Conservation (phyloP, 2,113 vertebrate species). For the Catagonus wagneri region DNA sequence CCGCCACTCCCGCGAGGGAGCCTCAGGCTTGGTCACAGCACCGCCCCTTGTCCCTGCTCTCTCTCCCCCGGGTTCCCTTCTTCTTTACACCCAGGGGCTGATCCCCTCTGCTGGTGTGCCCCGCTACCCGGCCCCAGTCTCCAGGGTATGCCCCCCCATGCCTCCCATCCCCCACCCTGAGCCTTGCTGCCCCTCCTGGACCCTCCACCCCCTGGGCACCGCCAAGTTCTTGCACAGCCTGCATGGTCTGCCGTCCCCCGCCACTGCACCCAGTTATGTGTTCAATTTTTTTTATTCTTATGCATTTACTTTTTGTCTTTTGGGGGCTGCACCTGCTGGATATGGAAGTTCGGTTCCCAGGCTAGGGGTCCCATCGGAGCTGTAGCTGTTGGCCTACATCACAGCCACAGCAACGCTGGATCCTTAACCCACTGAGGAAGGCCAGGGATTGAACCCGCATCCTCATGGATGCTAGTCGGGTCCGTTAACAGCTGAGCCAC, state of each 20-base stretch:
- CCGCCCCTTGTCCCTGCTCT: background rate
- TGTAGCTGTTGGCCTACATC: too few species aligned
- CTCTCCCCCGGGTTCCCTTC: background rate
- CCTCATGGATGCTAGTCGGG: too few species aligned
- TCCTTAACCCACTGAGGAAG: too few species aligned
- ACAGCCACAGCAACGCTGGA: too few species aligned
- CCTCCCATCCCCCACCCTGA: background rate
- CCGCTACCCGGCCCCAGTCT: too few species aligned
- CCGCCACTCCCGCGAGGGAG: background rate
- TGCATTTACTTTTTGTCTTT: too few species aligned
- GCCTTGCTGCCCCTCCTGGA: background rate
- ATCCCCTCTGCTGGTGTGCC: background rate
- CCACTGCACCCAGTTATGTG: background rate
- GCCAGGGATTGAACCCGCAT: too few species aligned
- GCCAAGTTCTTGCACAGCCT: background rate
- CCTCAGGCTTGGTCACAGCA: background rate
- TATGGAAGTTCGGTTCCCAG: too few species aligned
- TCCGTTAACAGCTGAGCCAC: too few species aligned
- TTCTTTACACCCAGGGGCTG: background rate
- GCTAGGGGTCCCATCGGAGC: too few species aligned
- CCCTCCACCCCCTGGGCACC: background rate
- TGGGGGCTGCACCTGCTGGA: too few species aligned
- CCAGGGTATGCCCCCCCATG: background rate
- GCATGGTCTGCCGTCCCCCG: too few species aligned
- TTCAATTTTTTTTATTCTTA: background rate